Percentiles rank a stretch among this genome's conserved stretches.
These are phyloP conservation scores for Plutella xylostella DNA, from an alignment of 2,888 invertebrate genomes.

Conservation along the genomic window DNA sequence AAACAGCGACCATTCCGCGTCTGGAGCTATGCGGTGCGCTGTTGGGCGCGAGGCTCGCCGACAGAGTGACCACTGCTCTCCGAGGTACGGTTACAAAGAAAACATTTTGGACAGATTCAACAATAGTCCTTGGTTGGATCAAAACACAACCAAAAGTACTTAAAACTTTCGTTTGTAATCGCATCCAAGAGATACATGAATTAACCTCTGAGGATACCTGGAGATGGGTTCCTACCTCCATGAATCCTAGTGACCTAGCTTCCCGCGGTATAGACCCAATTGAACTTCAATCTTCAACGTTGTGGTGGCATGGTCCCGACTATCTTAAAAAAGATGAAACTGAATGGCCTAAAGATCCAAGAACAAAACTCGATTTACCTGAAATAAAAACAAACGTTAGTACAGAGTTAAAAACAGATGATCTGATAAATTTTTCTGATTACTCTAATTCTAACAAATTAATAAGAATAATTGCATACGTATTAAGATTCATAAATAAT, in stretches of 20 bases:
- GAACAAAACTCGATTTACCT: background rate
- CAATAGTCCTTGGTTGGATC: constrained; percentile 10
- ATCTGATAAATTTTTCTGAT: background rate
- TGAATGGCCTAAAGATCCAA: background rate
- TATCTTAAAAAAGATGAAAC: background rate
- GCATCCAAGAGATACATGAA: constrained; percentile 17
- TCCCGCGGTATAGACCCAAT: background rate
- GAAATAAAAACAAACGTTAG: background rate
- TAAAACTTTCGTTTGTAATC: constrained; percentile 17
- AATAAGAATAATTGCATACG: background rate
- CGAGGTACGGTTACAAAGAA: background rate
- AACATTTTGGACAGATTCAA: constrained; percentile 21
- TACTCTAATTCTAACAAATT: background rate
- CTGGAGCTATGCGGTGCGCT: background rate
- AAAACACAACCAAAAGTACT: constrained; percentile 2
- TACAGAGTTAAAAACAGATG: background rate
- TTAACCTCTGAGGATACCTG: background rate
- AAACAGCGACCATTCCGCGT: background rate
- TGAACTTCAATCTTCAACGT: background rate
- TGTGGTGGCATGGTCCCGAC: background rate
- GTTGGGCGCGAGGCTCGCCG: background rate
- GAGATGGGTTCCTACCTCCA: background rate
- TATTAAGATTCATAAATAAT: background rate
- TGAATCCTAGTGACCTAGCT: constrained; percentile 4
- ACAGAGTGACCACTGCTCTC: background rate